Base-by-base conservation (phyloP, 1,140 invertebrate genomes). In the Neotoxoptera formosana region DNA sequence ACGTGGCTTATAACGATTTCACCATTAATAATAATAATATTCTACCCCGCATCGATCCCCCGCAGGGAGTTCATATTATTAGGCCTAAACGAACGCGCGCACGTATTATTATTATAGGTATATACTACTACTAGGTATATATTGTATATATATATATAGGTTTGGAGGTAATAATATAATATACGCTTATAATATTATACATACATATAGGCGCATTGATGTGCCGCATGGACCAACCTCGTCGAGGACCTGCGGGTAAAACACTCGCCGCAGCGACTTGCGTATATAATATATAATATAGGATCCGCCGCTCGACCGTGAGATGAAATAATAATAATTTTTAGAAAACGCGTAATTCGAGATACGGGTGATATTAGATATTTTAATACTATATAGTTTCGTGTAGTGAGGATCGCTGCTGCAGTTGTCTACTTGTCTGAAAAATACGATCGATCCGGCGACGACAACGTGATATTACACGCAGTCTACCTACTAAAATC, bases 11-110 rank as follows among this genome's bases (percentile, higher is more conserved):
- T 87, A 87, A 87, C 21, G 90, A 91, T 83, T 81, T 81, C 60
- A 83, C 60, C 90, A 91, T 91, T 48, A 91, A 91, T 91, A 91
- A 83, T 91, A 91, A 83, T 60, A 34, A 88, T 89, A 23, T 34
- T 36, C 67, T 36, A 30, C 67, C 67, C 30, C 45, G 30, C 60
- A 87, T 87, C 45, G 60, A 81, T n/a, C 67, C 76, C 90, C 90
- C 60, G 90, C 36, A 25, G 90, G 48, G 90, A 91, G 51, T 83
- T 83, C n/a, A 34, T 81, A 21, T 91, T 81, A 48, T 91, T 81
- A 48, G 87, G 47, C 86, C 47, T 88, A 36, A n/a, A 89, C 83
- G 83, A 25, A 87, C 41, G 34, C 47, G 47, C 48, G 45, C 83
- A 9, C n/a, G n/a, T n/a, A n/a, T n/a, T 47, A 47, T 86, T 48